These are phyloP conservation scores for Taenaris catops DNA, from an alignment of 2,888 invertebrate species.

Conservation along the genomic window DNA sequence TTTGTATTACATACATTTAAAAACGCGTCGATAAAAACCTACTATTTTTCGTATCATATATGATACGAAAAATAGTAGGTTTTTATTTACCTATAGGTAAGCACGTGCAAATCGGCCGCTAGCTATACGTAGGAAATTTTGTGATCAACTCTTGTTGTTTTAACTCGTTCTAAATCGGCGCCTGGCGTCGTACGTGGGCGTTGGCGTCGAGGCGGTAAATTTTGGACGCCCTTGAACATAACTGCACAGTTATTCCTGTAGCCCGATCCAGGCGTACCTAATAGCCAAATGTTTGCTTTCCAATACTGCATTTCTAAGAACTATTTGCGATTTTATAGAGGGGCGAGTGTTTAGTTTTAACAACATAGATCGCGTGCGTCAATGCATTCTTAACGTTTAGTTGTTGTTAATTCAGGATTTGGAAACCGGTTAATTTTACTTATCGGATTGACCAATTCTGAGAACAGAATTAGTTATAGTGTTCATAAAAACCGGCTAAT, in stretches of 20 bases:
- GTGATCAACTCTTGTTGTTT: slow-evolving; percentile 35
- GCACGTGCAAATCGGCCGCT: too few species aligned
- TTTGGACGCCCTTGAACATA: slow-evolving; percentile 38
- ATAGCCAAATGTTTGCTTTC: slow-evolving; percentile 23
- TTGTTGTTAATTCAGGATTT: too few species aligned
- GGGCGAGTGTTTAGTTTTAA: slow-evolving; percentile 28
- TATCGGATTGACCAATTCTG: too few species aligned
- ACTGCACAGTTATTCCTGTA: slow-evolving; percentile 32
- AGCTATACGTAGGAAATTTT: slow-evolving; percentile 1
- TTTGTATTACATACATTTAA: too few species aligned
- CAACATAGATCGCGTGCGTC: not conserved
- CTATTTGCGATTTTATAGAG: slow-evolving; percentile 20
- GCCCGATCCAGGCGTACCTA: slow-evolving; percentile 16
- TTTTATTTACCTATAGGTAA: too few species aligned
- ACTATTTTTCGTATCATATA: too few species aligned
- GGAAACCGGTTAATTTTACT: too few species aligned
- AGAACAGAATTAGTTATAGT: too few species aligned
- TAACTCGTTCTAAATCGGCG: slow-evolving; percentile 42
- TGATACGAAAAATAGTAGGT: too few species aligned
- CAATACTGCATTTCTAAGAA: slow-evolving; percentile 22
- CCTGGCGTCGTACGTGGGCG: slow-evolving; percentile 31
- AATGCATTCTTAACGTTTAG: slow-evolving; percentile 1
- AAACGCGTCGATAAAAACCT: too few species aligned
- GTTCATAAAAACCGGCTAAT: too few species aligned
- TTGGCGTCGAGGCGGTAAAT: slow-evolving; percentile 23